A percentile compares a stretch with the other conserved stretches of the same genome.
Evolutionary conservation across 2,888 invertebrate species (phyloP).

Genomic region (Dichetophora obliterata): DNA sequence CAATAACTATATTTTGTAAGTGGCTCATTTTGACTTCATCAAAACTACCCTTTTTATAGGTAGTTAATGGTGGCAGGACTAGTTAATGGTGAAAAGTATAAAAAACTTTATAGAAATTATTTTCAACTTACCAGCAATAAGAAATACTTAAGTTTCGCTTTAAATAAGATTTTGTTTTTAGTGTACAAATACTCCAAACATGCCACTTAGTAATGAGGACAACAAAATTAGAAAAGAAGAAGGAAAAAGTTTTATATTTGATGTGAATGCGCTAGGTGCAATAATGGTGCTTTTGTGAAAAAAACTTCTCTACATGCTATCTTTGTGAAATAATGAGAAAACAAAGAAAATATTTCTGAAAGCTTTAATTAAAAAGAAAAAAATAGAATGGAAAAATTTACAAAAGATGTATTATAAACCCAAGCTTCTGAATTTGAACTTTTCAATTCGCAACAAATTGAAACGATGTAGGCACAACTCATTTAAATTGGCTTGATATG

Average conservation of each 20-base stretch:
- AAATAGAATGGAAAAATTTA: neutral
- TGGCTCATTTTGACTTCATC: too few relatives aligned
- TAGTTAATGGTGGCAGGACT: too few relatives aligned
- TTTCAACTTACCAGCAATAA: too few relatives aligned
- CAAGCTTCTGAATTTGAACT: neutral
- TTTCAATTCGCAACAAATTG: too few relatives aligned
- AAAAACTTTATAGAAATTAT: too few relatives aligned
- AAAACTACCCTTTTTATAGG: too few relatives aligned
- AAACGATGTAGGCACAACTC: too few relatives aligned
- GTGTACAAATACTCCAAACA: neutral
- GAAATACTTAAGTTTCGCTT: too few relatives aligned
- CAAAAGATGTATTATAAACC: too few relatives aligned
- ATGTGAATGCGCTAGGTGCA: neutral
- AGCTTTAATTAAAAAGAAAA: slow-evolving; percentile 20
- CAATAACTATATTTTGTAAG: too few relatives aligned
- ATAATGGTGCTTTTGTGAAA: slow-evolving; percentile 5
- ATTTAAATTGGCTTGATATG: too few relatives aligned
- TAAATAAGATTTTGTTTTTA: neutral
- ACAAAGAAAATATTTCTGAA: neutral
- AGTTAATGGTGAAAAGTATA: too few relatives aligned
- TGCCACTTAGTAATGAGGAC: neutral
- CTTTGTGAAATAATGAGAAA: slow-evolving; percentile 11
- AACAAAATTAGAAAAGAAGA: slow-evolving; percentile 1
- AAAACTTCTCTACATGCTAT: slow-evolving; percentile 10
- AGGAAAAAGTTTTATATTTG: neutral